A percentile compares a stretch with the other conserved stretches of the same genome.
Evolutionary conservation across 2,888 invertebrate species (phyloP).

Genomic region (Marasmarcha lunaedactyla): DNA sequence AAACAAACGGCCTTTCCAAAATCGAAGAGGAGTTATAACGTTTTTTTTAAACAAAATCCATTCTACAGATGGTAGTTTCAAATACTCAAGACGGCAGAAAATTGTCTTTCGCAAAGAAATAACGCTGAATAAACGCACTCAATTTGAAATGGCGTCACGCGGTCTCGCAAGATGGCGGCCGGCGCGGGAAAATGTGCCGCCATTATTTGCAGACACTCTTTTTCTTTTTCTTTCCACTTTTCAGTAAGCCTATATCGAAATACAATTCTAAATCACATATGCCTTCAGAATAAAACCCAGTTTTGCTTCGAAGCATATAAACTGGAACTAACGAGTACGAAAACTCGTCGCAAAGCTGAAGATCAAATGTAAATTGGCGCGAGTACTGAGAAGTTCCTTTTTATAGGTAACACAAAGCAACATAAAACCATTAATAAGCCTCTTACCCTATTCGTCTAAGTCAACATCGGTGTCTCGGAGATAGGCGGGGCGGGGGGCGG

Average conservation of each 20-base stretch:
- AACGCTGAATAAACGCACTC: constrained; percentile 25
- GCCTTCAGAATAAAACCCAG: constrained; percentile 15
- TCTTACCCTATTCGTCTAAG: constrained; percentile 70
- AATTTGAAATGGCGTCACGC: constrained; percentile 64
- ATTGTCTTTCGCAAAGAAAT: neutral
- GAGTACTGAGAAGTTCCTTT: constrained; percentile 14
- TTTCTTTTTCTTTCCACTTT: constrained; percentile 31
- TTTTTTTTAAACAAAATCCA: no score
- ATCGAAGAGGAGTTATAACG: no score
- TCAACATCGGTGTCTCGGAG: constrained; percentile 65
- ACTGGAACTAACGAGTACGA: no score
- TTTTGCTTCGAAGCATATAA: neutral
- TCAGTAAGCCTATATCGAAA: constrained; percentile 21
- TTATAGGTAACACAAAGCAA: constrained; percentile 45
- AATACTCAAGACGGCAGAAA: neutral
- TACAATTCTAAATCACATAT: constrained; percentile 17
- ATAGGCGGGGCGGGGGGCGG: constrained; percentile 41
- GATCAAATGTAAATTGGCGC: constrained; percentile 12
- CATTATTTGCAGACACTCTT: constrained; percentile 30
- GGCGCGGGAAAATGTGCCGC: constrained; percentile 33
- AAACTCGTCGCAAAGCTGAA: neutral
- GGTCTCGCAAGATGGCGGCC: constrained; percentile 61
- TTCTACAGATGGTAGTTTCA: no score
- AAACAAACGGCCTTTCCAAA: no score
- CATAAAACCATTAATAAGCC: constrained; percentile 70